Percentiles rank a stretch among this genome's conserved stretches.
Evolutionary conservation across 2,888 invertebrate species (phyloP).

Genomic region (Escarpia spicata): DNA sequence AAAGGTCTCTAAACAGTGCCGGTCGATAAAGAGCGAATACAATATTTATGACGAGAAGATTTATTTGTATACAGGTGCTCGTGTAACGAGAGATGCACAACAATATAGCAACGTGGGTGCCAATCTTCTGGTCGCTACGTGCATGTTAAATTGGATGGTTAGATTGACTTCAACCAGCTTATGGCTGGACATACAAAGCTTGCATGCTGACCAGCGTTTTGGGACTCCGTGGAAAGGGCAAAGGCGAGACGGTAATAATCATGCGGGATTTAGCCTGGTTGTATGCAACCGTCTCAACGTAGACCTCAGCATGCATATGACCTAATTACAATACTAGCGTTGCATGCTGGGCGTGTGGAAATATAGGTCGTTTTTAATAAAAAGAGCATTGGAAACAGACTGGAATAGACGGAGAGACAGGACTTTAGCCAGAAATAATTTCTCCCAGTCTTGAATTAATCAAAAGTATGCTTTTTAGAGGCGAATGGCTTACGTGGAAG

Average conservation of each 20-base stretch:
- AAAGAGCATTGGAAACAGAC: neutral
- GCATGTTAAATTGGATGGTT: neutral
- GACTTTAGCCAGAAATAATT: no score
- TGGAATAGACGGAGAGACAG: no score
- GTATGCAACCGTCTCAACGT: neutral
- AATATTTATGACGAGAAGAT: conserved; percentile 7
- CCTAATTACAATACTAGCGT: neutral
- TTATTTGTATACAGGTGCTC: neutral
- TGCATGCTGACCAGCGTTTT: neutral
- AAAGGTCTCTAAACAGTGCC: neutral
- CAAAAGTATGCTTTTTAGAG: no score
- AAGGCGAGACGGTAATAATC: no score
- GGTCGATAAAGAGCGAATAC: neutral
- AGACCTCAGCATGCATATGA: neutral
- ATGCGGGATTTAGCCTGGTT: neutral
- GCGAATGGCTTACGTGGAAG: no score
- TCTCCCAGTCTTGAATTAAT: no score
- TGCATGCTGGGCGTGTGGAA: neutral
- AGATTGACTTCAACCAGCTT: neutral
- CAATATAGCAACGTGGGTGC: neutral
- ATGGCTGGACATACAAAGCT: neutral
- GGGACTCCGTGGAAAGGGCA: neutral
- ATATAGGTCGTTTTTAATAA: neutral
- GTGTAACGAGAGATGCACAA: neutral
- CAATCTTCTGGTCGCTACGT: neutral